Percentiles rank a stretch among this genome's conserved stretches.
These are phyloP conservation scores for Luperina nickerlii DNA, from an alignment of 2,888 invertebrate species.

Conservation along the genomic window DNA sequence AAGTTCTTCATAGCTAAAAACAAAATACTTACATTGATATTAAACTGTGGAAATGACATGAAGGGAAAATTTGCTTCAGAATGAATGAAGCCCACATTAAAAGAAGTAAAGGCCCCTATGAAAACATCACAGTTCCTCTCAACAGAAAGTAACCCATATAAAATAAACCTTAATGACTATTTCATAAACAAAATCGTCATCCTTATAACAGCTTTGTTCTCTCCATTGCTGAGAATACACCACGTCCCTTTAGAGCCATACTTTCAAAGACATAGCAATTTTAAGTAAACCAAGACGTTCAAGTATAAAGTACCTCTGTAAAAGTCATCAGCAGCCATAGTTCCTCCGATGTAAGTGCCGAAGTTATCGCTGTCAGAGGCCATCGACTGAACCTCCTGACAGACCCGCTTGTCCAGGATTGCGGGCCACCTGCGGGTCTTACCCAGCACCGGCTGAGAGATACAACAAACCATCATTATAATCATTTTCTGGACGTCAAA, in stretches of 20 bases:
- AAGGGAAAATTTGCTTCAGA: background rate
- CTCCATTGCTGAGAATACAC: no score
- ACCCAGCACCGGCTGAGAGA: slow-evolving; percentile 58
- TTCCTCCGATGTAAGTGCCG: slow-evolving; percentile 91
- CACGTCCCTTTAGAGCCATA: background rate
- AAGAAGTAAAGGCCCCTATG: background rate
- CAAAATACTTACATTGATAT: background rate
- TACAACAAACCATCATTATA: background rate
- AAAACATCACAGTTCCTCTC: background rate
- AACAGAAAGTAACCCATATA: background rate
- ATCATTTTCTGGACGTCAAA: background rate
- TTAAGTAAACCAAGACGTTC: background rate
- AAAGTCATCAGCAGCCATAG: slow-evolving; percentile 95
- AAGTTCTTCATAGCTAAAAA: background rate
- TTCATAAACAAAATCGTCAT: background rate
- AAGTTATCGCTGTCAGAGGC: slow-evolving; percentile 84
- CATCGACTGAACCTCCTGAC: slow-evolving; percentile 87
- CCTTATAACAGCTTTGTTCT: background rate
- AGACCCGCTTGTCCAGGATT: slow-evolving; percentile 89
- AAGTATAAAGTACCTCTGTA: slow-evolving; percentile 91
- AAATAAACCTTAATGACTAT: no score
- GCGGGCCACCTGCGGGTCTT: slow-evolving; percentile 88
- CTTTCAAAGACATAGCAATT: background rate
- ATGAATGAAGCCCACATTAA: background rate
- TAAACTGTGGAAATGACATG: background rate